Evolutionary conservation across 2,113 vertebrate species (phyloP).

Genomic region (Octodon degus): DNA sequence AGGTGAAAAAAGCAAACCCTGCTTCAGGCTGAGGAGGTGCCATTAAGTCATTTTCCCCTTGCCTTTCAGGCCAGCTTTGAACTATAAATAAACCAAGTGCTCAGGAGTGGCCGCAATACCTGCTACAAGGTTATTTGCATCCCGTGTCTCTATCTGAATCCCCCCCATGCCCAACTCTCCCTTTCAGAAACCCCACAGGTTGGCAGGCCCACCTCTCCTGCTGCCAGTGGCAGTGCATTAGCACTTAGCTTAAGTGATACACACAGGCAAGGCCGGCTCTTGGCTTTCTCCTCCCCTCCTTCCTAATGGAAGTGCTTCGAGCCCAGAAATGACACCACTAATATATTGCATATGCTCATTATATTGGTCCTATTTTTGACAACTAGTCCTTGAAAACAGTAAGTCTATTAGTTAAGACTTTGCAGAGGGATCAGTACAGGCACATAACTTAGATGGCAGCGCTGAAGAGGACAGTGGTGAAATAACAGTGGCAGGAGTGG

Average conservation of each 20-base stretch:
- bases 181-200: constrained; percentile 69
- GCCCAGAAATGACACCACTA: constrained; percentile 23
- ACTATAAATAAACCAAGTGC: constrained; percentile 77
- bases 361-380: constrained; percentile 27
- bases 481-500: background rate
- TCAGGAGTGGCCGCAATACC: background rate
- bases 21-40: constrained; percentile 46
- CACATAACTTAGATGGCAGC: background rate
- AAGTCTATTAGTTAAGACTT: background rate
- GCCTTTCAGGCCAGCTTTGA: constrained; percentile 69
- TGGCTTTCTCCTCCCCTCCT: constrained; percentile 31
- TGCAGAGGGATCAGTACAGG: background rate
- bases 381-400: background rate
- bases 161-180: constrained; percentile 56
- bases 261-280: background rate
- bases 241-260: constrained; percentile 77
- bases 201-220: constrained; percentile 67
- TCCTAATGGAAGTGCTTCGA: constrained; percentile 71
- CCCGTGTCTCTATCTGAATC: constrained; percentile 52
- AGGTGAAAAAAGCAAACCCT: constrained; percentile 64
- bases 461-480: background rate
- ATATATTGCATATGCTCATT: constrained; percentile 57
- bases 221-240: constrained; percentile 73
- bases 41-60: constrained; percentile 76
- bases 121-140: constrained; percentile 68